Conservation (phyloP, 2,797 vertebrate species). For the Acridotheres tristis region DNA sequence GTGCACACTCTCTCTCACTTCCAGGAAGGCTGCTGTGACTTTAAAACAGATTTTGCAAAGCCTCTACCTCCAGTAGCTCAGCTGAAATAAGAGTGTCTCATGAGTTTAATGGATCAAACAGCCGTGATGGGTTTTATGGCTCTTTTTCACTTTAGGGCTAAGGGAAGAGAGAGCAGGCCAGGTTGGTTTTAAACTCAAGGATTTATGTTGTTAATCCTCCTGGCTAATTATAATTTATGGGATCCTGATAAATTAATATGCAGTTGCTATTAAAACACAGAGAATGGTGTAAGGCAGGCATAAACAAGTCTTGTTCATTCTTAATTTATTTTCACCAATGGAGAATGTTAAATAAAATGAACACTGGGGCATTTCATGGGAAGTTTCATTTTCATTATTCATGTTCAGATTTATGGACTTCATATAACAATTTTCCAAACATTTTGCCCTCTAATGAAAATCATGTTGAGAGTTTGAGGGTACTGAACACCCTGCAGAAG, state of each 20-base stretch:
- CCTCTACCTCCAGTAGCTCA: slow-evolving; percentile 67
- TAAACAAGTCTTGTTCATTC: slow-evolving; percentile 85
- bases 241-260: slow-evolving; percentile 85
- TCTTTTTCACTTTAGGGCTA: slow-evolving; percentile 83
- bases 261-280: slow-evolving; percentile 80
- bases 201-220: slow-evolving; percentile 86
- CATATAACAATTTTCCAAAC: slow-evolving; percentile 66
- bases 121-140: slow-evolving; percentile 81
- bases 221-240: slow-evolving; percentile 87
- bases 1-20: neutral
- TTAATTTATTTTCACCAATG: slow-evolving; percentile 84
- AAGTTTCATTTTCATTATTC: slow-evolving; percentile 80
- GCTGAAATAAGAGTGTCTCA: slow-evolving; percentile 79
- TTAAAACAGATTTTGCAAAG: slow-evolving; percentile 75
- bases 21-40: slow-evolving; percentile 72
- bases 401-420: slow-evolving; percentile 79
- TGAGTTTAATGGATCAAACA: slow-evolving; percentile 83
- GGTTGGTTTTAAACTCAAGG: slow-evolving; percentile 84
- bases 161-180: slow-evolving; percentile 78
- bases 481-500: neutral
- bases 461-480: slow-evolving; percentile 1
- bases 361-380: slow-evolving; percentile 71
- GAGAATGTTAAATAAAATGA: slow-evolving; percentile 83
- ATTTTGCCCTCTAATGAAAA: slow-evolving; percentile 60
- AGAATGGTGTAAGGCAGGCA: slow-evolving; percentile 76